A percentile compares a stretch with the other conserved stretches of the same genome.
These are phyloP conservation scores for Paraplagusia blochii DNA, from an alignment of 2,113 vertebrate species.

Conservation along the genomic window DNA sequence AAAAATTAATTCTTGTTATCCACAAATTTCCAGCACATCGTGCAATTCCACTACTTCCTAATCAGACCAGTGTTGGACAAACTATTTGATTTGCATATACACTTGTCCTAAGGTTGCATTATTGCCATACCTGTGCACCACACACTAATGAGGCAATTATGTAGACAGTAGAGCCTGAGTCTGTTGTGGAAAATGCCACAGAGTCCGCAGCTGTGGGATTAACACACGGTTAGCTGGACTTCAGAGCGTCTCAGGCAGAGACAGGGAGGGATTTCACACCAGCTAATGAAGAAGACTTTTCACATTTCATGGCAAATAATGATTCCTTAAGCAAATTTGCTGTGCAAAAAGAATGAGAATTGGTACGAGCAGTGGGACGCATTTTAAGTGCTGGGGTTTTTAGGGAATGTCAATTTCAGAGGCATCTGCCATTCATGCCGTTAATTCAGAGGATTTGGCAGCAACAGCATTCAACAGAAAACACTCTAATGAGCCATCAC, in stretches of 20 bases:
- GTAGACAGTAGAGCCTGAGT: conserved; percentile 61
- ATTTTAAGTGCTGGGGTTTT: conserved; percentile 57
- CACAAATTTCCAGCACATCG: conserved; percentile 60
- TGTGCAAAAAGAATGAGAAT: conserved; percentile 54
- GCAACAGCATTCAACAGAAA: conserved; percentile 25
- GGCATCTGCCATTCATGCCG: conserved; percentile 61
- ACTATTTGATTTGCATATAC: conserved; percentile 66
- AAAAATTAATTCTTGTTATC: conserved; percentile 58
- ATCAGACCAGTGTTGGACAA: conserved; percentile 65
- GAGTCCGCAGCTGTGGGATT: conserved; percentile 53
- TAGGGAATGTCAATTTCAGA: conserved; percentile 55
- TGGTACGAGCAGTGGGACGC: conserved; percentile 38
- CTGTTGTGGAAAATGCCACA: conserved; percentile 44
- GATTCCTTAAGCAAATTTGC: conserved; percentile 71
- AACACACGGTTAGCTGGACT: conserved; percentile 68
- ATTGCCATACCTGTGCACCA: conserved; percentile 61
- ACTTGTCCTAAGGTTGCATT: conserved; percentile 66
- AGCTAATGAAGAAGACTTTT: conserved; percentile 72
- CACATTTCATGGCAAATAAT: conserved; percentile 76
- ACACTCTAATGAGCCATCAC: conserved; percentile 34
- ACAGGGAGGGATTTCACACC: conserved; percentile 66
- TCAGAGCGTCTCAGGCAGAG: conserved; percentile 52
- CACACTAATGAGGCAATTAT: conserved; percentile 78
- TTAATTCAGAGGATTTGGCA: conserved; percentile 51
- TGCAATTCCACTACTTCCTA: conserved; percentile 58